phyloP scores from a whole-genome alignment of 2,888 invertebrate species.

The Macaria notata region DNA sequence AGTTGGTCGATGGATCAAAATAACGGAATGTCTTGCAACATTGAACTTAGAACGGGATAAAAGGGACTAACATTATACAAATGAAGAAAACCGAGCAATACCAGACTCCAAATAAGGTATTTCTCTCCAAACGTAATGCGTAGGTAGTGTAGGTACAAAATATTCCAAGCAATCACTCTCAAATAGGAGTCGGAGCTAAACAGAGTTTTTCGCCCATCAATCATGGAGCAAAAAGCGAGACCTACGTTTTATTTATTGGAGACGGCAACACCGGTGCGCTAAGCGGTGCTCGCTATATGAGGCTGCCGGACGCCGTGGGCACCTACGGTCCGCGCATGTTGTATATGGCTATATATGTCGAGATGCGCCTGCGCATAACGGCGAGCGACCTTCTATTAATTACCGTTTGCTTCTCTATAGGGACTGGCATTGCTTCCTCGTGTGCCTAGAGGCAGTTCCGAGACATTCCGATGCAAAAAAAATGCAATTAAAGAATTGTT shows the following conservation, averaged over 20 bases:
- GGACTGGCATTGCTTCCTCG: conserved; percentile 49
- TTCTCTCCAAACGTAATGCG: too few species aligned
- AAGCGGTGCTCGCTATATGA: conserved; percentile 53
- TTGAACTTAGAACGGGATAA: too few species aligned
- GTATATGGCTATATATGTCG: conserved; percentile 54
- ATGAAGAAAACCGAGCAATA: too few species aligned
- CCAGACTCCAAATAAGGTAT: too few species aligned
- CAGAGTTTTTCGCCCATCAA: conserved; percentile 34
- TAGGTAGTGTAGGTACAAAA: too few species aligned
- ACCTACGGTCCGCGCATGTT: conserved; percentile 10
- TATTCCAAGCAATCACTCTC: not conserved
- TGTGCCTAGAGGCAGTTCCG: conserved; percentile 32
- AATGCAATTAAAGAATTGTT: conserved; percentile 20
- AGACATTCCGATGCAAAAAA: conserved; percentile 29
- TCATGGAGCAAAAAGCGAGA: conserved; percentile 31
- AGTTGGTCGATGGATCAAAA: too few species aligned
- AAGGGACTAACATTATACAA: too few species aligned
- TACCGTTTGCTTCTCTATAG: conserved; percentile 68
- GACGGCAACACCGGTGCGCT: conserved; percentile 26
- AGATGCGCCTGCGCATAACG: conserved; percentile 70
- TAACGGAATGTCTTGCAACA: too few species aligned
- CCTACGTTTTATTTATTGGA: conserved; percentile 33
- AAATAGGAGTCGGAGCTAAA: conserved; percentile 26
- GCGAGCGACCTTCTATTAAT: conserved; percentile 74
- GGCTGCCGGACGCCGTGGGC: conserved; percentile 60